These are phyloP conservation scores for Galleria mellonella DNA, from an alignment of 1,140 invertebrate genomes.

Conservation along the genomic window DNA sequence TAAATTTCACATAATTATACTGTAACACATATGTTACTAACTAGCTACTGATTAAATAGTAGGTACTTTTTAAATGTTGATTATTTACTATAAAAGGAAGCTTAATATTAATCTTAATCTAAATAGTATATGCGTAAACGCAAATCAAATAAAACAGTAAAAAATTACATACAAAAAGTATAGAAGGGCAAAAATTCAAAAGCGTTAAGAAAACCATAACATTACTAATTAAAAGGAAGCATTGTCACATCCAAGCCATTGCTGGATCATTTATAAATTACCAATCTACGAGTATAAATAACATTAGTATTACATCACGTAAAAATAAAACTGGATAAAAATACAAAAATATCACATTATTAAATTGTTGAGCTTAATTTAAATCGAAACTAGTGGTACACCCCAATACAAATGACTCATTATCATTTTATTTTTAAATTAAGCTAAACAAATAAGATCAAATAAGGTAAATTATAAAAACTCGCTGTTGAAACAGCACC, in stretches of 20 bases:
- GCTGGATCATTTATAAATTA: constrained; percentile 20
- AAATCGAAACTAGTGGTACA: constrained; percentile 39
- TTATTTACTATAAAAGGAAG: constrained; percentile 53
- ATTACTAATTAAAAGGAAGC: constrained; percentile 54
- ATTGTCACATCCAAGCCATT: constrained; percentile 34
- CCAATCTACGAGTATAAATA: constrained; percentile 49
- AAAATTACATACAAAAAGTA: constrained; percentile 36
- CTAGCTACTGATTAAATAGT: constrained; percentile 63
- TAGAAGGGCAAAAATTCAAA: constrained; percentile 49
- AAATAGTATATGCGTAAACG: constrained; percentile 54
- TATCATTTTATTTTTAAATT: constrained; percentile 59
- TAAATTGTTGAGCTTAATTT: constrained; percentile 73
- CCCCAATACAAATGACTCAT: constrained; percentile 32
- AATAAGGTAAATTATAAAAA: constrained; percentile 33
- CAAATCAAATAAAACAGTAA: constrained; percentile 50
- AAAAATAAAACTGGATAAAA: constrained; percentile 57
- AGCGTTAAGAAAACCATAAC: constrained; percentile 58
- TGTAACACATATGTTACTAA: constrained; percentile 44
- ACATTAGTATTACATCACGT: constrained; percentile 47
- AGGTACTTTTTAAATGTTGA: constrained; percentile 53
- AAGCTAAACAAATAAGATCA: constrained; percentile 68
- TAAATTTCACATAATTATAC: constrained; percentile 23
- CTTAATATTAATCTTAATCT: constrained; percentile 54
- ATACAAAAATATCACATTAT: constrained; percentile 74
- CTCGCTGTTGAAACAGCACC: constrained; percentile 19